phyloP scores from a whole-genome alignment of 2,797 vertebrate genomes.

The Semaprochilodus insignis region DNA sequence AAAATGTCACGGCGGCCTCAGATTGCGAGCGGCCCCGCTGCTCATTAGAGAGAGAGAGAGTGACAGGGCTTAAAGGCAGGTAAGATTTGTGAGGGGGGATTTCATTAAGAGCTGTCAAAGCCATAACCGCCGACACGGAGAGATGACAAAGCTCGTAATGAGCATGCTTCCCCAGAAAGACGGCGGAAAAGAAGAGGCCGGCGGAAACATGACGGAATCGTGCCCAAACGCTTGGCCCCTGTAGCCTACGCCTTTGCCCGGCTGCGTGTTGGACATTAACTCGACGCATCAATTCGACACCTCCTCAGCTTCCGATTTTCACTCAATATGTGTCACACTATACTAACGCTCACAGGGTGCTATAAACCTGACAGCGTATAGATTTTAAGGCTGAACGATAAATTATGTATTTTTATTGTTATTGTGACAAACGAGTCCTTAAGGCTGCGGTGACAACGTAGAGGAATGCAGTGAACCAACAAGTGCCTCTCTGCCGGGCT shows the following conservation, averaged over 20 bases:
- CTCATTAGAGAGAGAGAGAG: conserved; percentile 57
- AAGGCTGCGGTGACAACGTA: too few species aligned
- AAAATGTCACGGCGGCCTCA: conserved; percentile 72
- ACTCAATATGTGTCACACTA: background rate
- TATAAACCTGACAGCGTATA: background rate
- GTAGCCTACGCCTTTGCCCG: background rate
- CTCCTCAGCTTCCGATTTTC: background rate
- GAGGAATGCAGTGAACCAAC: too few species aligned
- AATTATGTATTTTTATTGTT: too few species aligned
- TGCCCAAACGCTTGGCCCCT: background rate
- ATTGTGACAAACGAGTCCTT: too few species aligned
- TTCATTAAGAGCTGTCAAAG: conserved; percentile 64
- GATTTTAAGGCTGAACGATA: background rate
- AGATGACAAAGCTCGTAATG: conserved; percentile 64
- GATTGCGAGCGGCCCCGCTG: conserved; percentile 64
- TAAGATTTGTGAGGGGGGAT: conserved; percentile 56
- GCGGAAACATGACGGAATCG: background rate
- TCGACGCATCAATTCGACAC: background rate
- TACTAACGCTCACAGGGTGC: background rate
- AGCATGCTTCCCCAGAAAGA: conserved; percentile 46
- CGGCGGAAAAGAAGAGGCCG: background rate
- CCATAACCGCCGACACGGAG: conserved; percentile 63
- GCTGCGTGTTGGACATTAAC: background rate
- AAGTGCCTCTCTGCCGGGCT: too few species aligned
- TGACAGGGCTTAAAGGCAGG: conserved; percentile 60